Base-by-base conservation (phyloP, 2,888 invertebrate genomes). In the Acrobasis consociella region DNA sequence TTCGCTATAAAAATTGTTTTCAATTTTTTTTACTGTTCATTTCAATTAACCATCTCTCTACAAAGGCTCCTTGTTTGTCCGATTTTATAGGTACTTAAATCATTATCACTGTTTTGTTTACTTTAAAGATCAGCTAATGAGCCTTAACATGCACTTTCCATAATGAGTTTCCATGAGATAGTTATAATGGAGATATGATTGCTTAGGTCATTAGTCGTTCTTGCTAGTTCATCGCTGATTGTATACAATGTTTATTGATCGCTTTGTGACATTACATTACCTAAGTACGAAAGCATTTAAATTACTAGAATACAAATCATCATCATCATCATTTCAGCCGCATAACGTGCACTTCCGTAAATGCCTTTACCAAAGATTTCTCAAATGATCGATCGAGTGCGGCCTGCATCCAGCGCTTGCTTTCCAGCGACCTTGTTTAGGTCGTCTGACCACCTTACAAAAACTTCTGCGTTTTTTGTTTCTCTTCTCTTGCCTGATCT, bases 151-250 rank as follows among this genome's bases (percentile, higher is more conserved):
- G 42, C 59, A 64, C 62, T 64, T 67, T 62, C 65, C 60, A 22
- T 22, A 3, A 22, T 22, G 22, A 64, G 61, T 64, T 67, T 62
- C 65, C 60, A 64, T 52, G 7, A 13, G 17, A 16, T 42, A 49
- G n/a, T 52, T 10, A 51, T 62, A 64, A 65, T 65, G 65, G 42
- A 38, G 50, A 61, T 53, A 17, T 58, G 49, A 68, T 62, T 58
- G 51, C 65, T 60, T 62, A 58, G 8, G 58, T 58, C 67, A 58
- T 66, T 66, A 67, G 22, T 9, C 42, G 56, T 59, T 62, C 59
- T 64, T 67, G 46, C 38, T 64, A 62, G 38, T 38, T 50, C 38
- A 59, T 59, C 56, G 13, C 13, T 56, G 56, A 56, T 42, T 46
- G n/a, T 56, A 17, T n/a, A 46, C n/a, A 5, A 46, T 46, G 11